Evolutionary conservation across 2,888 invertebrate genomes (phyloP), one percentile per base, ranked within the genome.

Genomic region (Frankliniella fusca): DNA sequence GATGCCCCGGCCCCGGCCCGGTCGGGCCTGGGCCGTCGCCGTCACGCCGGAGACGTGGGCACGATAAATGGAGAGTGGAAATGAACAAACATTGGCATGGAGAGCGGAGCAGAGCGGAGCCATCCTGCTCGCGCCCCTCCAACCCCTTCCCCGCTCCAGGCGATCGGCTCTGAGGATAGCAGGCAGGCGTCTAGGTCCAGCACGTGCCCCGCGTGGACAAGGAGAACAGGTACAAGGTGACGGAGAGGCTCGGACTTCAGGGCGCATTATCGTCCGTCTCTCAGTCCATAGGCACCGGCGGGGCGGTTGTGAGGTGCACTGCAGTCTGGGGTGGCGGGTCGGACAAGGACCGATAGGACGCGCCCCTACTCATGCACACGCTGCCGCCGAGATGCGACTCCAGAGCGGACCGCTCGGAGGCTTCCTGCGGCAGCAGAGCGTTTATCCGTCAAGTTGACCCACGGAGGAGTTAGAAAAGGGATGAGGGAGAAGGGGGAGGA

Each of bases 1-100:
- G 70, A 70, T 70, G 70, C 70, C n/a, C 70, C 5, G 70, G 54
- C 20, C n/a, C n/a, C 70, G 70, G 20, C 65, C 18, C 65, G 65
- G 65, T 20, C 7, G 15, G 15, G 15, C 11, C 65, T 18, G n/a
- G 65, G 2, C 65, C 65, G n/a, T n/a, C n/a, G 54, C 20, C 70
- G 70, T 70, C 70, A 70, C 23, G 65, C 10, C 65, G n/a, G 20
- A 54, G 20, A 65, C 65, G 70, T 23, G 70, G 8, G 23, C 70
- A 23, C n/a, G 70, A 70, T 70, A 23, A 23, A 70, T 70, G 70
- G 70, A 20, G n/a, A 65, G 70, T 70, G 70, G 70, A 70, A 70
- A 70, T 70, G 70, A 70, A 70, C 70, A 70, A 70, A 70, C 70
- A 70, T 70, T 70, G 70, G 70, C 70, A 70, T 5, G 70, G 38